These are phyloP conservation scores for Silvanus unidentatus DNA, from an alignment of 2,888 invertebrate species.

Conservation along the genomic window DNA sequence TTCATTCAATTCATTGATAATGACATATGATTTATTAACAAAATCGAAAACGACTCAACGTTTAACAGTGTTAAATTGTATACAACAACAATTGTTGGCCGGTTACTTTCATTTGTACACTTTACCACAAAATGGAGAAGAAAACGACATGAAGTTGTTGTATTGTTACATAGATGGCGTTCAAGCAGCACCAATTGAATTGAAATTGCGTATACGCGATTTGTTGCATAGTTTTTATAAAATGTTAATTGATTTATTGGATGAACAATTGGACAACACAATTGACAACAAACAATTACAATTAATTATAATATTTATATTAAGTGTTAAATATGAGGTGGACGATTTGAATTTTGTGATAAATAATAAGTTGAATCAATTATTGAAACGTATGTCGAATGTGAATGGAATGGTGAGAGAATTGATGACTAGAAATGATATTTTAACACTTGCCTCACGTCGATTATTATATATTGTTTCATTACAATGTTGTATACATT, in stretches of 20 bases:
- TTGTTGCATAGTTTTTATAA: constrained; percentile 52
- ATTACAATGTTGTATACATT: constrained; percentile 51
- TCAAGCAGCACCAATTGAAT: constrained; percentile 46
- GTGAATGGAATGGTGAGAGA: constrained; percentile 12
- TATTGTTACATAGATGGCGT: constrained; percentile 56
- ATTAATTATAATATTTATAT: constrained; percentile 50
- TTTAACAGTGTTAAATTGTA: constrained; percentile 39
- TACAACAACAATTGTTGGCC: constrained; percentile 51
- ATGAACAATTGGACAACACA: constrained; percentile 26
- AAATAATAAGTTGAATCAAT: constrained; percentile 49
- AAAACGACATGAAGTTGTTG: constrained; percentile 36
- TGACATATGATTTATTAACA: constrained; percentile 29
- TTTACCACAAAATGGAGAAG: constrained; percentile 38
- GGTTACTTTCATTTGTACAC: constrained; percentile 51
- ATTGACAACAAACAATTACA: constrained; percentile 44
- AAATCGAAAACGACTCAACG: constrained; percentile 27
- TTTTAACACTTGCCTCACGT: constrained; percentile 48
- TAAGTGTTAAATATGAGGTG: constrained; percentile 52
- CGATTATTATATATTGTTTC: constrained; percentile 53
- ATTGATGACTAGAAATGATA: constrained; percentile 32
- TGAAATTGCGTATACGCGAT: constrained; percentile 50
- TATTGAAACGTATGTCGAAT: constrained; percentile 41
- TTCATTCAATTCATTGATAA: constrained; percentile 41
- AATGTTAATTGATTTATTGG: constrained; percentile 47
- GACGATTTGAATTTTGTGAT: constrained; percentile 54